Percentiles rank a stretch among this genome's conserved stretches.
Conservation (phyloP, 2,797 vertebrate species). For the Ctenopoma multispine region DNA sequence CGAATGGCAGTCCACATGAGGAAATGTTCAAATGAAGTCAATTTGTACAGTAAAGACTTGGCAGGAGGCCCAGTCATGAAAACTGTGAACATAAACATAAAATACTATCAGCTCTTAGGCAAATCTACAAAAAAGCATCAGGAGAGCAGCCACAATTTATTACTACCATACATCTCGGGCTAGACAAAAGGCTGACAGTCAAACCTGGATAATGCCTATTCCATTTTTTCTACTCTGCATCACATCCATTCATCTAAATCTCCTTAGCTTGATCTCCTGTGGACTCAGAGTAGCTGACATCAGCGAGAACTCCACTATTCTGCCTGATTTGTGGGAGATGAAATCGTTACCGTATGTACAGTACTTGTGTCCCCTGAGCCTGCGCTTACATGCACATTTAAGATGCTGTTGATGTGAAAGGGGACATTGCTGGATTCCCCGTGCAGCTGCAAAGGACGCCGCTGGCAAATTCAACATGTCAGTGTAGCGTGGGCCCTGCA, state of each 20-base stretch:
- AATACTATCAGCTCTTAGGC: constrained; percentile 27
- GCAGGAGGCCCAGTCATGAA: constrained; percentile 26
- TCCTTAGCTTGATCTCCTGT: constrained; percentile 40
- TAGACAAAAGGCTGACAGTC: constrained; percentile 57
- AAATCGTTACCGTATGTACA: constrained; percentile 52
- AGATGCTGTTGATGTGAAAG: constrained; percentile 42
- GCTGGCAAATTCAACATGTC: constrained; percentile 55
- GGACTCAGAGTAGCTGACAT: constrained; percentile 62
- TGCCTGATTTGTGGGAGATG: constrained; percentile 64
- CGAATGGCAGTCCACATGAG: constrained; percentile 21
- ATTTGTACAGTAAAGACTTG: constrained; percentile 46
- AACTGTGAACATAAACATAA: constrained; percentile 34
- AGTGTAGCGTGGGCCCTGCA: constrained; percentile 35
- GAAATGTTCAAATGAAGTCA: constrained; percentile 50
- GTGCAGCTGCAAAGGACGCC: constrained; percentile 65
- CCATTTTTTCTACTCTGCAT: constrained; percentile 17
- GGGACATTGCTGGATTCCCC: constrained; percentile 49
- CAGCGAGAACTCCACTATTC: constrained; percentile 43
- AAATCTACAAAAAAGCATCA: constrained; percentile 39
- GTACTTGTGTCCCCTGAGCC: constrained; percentile 33
- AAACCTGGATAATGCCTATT: constrained; percentile 38
- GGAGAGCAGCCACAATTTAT: constrained; percentile 37
- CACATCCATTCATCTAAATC: constrained; percentile 52
- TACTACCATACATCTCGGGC: constrained; percentile 22
- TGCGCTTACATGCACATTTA: constrained; percentile 31